phyloP scores from a whole-genome alignment of 2,888 invertebrate species.

The Tanytarsus gracilentus region DNA sequence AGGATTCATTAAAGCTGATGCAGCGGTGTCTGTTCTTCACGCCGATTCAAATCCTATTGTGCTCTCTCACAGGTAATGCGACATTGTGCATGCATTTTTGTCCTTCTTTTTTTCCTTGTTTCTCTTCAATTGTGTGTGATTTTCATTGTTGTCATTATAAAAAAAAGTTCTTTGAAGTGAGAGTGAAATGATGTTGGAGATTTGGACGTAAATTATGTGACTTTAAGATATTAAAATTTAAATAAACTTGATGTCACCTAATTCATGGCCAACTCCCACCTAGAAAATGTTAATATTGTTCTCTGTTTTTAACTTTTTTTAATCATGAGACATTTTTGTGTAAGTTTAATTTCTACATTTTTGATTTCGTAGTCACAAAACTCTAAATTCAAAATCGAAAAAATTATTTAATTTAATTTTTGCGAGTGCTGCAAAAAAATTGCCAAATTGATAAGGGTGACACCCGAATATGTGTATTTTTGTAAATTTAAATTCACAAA shows the following conservation, averaged over 20 bases:
- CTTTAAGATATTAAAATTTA: too few species aligned
- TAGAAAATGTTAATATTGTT: too few species aligned
- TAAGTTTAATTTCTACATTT: neutral
- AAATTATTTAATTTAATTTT: conserved; percentile 11
- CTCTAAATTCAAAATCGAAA: conserved; percentile 27
- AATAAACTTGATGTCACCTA: too few species aligned
- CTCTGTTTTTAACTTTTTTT: too few species aligned
- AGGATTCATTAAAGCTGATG: conserved; percentile 88
- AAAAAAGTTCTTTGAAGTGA: too few species aligned
- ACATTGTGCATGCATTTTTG: neutral
- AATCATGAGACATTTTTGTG: neutral
- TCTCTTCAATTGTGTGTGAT: conserved; percentile 1
- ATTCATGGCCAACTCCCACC: too few species aligned
- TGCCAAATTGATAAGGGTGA: neutral
- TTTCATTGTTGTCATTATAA: too few species aligned
- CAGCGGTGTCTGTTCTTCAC: conserved; percentile 78
- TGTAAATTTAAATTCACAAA: neutral
- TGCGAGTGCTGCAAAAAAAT: neutral
- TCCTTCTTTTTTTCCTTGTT: neutral
- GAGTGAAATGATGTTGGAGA: too few species aligned
- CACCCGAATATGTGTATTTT: neutral
- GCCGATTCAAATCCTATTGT: conserved; percentile 78
- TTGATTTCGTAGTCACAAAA: neutral
- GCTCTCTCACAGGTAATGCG: conserved; percentile 67
- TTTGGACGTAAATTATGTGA: too few species aligned